These are phyloP conservation scores for Aratinga solstitialis DNA, from an alignment of 2,797 vertebrate genomes.

Conservation along the genomic window DNA sequence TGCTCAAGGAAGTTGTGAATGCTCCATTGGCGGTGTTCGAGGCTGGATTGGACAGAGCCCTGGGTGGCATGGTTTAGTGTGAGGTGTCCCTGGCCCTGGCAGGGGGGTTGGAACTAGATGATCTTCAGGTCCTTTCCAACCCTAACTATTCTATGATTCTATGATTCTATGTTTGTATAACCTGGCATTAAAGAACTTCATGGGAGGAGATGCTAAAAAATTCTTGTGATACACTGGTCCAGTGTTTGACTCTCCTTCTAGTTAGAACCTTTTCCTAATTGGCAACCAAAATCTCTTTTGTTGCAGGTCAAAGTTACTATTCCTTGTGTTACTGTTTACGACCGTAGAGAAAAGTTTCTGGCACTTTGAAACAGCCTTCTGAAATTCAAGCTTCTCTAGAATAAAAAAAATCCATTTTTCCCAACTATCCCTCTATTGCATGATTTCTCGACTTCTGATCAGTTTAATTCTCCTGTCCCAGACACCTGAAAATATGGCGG, in stretches of 20 bases:
- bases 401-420: not conserved
- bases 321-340: not conserved
- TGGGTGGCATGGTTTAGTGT: too few species aligned
- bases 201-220: not conserved
- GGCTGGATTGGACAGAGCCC: too few species aligned
- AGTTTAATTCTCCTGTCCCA: not conserved
- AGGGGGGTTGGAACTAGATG: too few species aligned
- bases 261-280: not conserved
- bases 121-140: too few species aligned
- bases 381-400: not conserved
- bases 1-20: too few species aligned
- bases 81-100: too few species aligned
- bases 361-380: not conserved
- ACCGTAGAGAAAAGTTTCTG: not conserved
- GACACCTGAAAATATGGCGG: not conserved
- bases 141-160: too few species aligned
- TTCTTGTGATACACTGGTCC: not conserved
- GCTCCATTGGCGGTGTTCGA: too few species aligned
- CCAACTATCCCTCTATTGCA: not conserved
- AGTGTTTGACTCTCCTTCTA: not conserved
- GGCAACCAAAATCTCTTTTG: not conserved
- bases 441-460: not conserved
- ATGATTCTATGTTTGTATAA: not conserved
- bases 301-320: not conserved
- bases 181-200: not conserved